Base-by-base conservation (phyloP, 1,140 invertebrate genomes). In the Papilio aristodemus region DNA sequence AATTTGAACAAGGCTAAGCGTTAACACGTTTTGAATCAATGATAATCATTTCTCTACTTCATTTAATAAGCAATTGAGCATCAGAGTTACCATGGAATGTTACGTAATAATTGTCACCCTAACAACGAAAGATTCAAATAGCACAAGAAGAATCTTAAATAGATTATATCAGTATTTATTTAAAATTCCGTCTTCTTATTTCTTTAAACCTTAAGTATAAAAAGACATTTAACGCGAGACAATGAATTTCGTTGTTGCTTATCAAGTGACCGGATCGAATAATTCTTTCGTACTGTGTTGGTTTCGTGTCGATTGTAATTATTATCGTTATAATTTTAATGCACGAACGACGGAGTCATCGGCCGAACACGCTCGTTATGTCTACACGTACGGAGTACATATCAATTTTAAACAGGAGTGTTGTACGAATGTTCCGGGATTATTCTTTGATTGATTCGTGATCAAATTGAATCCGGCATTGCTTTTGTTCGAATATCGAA, bases 241-340 rank as follows among this genome's bases (percentile, higher is more conserved):
- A 54, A 54, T 54, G 46, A 54, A 54, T 54, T 54, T 22, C 4
- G 46, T 54, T 54, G 46, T 19, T 11, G 22, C 46, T 54, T 54
- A 25, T 54, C 46, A 4, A 54, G 10, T 19, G 46, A 5, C 46
- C 11, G 19, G 9, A 54, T 54, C 46, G 5, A 22, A 54, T 54
- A 54, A 54, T 54, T 10, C 46, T 54, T 54, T 54, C 46, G 22
- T 22, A 54, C 19, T 14, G 43, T 4, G 19, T 3, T 14, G 63
- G 63, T 66, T 50, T 66, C 63, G 63, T 66, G 63, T 66, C 63
- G 63, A 66, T 66, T 46, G 63, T 46, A 66, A 66, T 66, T 66
- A 66, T 66, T 32, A 66, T 50, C 43, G 63, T 22, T 66, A 50
- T 66, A 66, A 66, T 66, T 66, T 50, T 66, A 66, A 50, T 50